Evolutionary conservation across 2,888 invertebrate species (phyloP).

Genomic region (Antheraea assamensis): DNA sequence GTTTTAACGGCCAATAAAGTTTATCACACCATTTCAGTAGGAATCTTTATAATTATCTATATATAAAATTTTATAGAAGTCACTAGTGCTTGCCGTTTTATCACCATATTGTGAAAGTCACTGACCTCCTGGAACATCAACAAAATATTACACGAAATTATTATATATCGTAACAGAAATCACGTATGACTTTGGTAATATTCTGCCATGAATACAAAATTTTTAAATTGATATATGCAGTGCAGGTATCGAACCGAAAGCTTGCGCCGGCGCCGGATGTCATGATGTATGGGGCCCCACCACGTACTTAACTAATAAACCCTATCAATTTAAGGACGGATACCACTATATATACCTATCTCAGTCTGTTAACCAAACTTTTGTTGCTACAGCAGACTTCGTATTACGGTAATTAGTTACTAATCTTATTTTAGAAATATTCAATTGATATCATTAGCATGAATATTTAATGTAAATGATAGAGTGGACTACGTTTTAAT

Average conservation of each 20-base stretch:
- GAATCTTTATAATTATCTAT: slow-evolving; percentile 67
- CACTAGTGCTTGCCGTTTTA: slow-evolving; percentile 55
- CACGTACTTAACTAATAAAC: slow-evolving; percentile 71
- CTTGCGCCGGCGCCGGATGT: slow-evolving; percentile 69
- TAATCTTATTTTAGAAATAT: not conserved
- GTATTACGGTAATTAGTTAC: not conserved
- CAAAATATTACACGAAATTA: not conserved
- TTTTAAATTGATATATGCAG: slow-evolving; percentile 57
- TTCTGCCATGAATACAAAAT: slow-evolving; percentile 37
- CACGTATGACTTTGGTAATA: slow-evolving; percentile 32
- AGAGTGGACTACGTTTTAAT: slow-evolving; percentile 14
- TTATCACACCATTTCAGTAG: slow-evolving; percentile 77
- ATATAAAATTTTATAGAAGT: slow-evolving; percentile 64
- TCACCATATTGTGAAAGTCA: slow-evolving; percentile 56
- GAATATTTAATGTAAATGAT: not conserved
- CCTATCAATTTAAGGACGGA: slow-evolving; percentile 57
- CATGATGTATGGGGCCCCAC: slow-evolving; percentile 74
- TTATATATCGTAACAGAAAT: slow-evolving; percentile 4
- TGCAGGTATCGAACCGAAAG: slow-evolving; percentile 59
- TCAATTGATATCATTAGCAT: not conserved
- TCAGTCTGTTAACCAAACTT: slow-evolving; percentile 38
- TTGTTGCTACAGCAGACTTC: not conserved
- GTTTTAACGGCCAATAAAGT: slow-evolving; percentile 75
- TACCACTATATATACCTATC: slow-evolving; percentile 57
- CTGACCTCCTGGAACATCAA: slow-evolving; percentile 41